Evolutionary conservation across 2,888 invertebrate species (phyloP).

Genomic region (Ophion ventricosus): DNA sequence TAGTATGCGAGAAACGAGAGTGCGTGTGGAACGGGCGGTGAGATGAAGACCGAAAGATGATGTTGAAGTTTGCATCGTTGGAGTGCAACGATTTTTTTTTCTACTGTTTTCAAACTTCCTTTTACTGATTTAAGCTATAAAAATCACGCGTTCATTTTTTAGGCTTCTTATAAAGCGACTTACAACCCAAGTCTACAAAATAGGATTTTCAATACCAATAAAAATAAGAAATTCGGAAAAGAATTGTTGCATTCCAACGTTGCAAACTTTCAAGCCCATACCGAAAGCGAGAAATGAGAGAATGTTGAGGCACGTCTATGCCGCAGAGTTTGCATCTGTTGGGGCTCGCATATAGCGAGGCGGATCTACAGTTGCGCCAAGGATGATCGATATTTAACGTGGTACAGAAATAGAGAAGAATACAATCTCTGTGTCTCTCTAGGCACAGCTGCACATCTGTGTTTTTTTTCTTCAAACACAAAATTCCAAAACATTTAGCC

Average conservation of each 20-base stretch:
- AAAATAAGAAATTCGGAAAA: too few species aligned
- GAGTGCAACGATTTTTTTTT: too few species aligned
- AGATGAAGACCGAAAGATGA: constrained; percentile 3
- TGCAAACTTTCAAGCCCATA: too few species aligned
- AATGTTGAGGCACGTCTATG: constrained; percentile 45
- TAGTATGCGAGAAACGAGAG: not conserved
- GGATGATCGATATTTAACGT: constrained; percentile 79
- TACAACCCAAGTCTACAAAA: too few species aligned
- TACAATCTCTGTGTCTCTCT: constrained; percentile 72
- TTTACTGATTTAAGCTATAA: too few species aligned
- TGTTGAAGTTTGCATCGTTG: too few species aligned
- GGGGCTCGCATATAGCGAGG: constrained; percentile 35
- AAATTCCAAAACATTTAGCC: not conserved
- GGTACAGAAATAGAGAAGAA: constrained; percentile 80
- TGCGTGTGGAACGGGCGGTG: not conserved
- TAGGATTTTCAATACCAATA: too few species aligned
- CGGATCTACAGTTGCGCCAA: constrained; percentile 65
- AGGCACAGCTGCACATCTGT: not conserved
- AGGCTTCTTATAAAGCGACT: too few species aligned
- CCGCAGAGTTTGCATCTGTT: constrained; percentile 52
- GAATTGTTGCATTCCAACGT: too few species aligned
- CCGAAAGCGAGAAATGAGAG: not conserved
- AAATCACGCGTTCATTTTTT: too few species aligned
- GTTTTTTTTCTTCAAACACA: not conserved
- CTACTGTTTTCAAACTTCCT: too few species aligned